Conservation (phyloP, 2,797 vertebrate species). For the Rhadinocentrus ornatus region DNA sequence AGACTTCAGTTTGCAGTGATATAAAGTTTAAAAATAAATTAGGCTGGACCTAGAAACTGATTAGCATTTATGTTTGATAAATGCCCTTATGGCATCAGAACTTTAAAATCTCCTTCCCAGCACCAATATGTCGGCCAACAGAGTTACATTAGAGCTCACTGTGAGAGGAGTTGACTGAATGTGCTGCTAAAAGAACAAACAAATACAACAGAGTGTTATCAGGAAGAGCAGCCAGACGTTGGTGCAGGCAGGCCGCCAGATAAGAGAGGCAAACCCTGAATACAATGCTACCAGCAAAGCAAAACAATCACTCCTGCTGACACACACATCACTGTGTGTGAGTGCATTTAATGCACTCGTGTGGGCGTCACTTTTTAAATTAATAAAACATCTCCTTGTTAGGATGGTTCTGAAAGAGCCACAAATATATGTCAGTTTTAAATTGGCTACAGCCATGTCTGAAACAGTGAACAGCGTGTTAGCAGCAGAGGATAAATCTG, state of each 20-base stretch:
- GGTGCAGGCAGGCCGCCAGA: conserved; percentile 44
- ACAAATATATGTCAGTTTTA: background rate
- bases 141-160: background rate
- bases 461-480: background rate
- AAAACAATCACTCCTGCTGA: conserved; percentile 50
- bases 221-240: conserved; percentile 41
- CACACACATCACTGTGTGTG: conserved; percentile 12
- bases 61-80: background rate
- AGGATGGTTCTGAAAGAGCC: background rate
- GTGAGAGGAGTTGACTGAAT: conserved; percentile 13
- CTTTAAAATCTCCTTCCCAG: background rate
- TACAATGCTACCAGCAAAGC: conserved; percentile 42
- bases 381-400: conserved; percentile 1
- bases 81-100: background rate
- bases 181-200: conserved; percentile 25
- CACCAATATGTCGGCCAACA: background rate
- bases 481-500: conserved; percentile 10
- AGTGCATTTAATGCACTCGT: background rate
- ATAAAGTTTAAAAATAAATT: background rate
- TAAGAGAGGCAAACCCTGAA: conserved; percentile 36
- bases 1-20: background rate
- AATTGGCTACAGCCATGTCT: background rate
- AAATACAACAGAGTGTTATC: conserved; percentile 51
- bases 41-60: background rate
- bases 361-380: background rate